These are phyloP conservation scores for Centropus bengalensis DNA, from an alignment of 2,113 vertebrate species.

Conservation along the genomic window DNA sequence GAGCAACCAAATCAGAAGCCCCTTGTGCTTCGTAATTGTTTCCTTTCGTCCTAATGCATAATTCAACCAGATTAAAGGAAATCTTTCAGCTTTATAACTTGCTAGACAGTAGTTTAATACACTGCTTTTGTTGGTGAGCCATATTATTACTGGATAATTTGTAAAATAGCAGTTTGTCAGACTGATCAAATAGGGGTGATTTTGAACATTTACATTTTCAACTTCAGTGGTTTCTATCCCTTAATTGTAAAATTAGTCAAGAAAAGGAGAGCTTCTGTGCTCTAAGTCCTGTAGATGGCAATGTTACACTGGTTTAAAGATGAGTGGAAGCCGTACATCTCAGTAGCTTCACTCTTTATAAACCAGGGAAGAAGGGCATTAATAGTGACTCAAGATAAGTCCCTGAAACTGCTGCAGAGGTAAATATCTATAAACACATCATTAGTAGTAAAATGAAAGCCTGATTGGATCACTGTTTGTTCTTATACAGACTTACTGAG, in stretches of 20 bases:
- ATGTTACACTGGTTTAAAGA: slow-evolving; percentile 69
- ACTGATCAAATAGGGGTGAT: slow-evolving; percentile 59
- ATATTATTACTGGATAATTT: slow-evolving; percentile 40
- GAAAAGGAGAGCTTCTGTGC: neutral
- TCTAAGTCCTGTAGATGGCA: slow-evolving; percentile 78
- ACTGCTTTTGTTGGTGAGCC: slow-evolving; percentile 42
- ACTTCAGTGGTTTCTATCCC: slow-evolving; percentile 23
- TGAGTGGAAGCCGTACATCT: neutral
- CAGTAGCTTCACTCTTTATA: slow-evolving; percentile 25
- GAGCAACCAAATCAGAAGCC: neutral
- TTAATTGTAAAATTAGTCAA: neutral
- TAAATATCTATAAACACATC: slow-evolving; percentile 62
- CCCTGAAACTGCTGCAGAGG: slow-evolving; percentile 41
- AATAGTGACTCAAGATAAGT: slow-evolving; percentile 48
- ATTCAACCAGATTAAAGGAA: slow-evolving; percentile 31
- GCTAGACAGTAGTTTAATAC: slow-evolving; percentile 6
- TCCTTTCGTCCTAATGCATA: neutral
- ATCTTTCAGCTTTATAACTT: neutral
- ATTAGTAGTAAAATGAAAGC: slow-evolving; percentile 42
- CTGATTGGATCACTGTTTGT: slow-evolving; percentile 30
- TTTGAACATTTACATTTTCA: slow-evolving; percentile 60
- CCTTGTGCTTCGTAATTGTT: neutral
- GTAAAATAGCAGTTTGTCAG: slow-evolving; percentile 50
- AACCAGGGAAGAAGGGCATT: slow-evolving; percentile 57
- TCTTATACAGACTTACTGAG: neutral